Evolutionary conservation across 2,888 invertebrate genomes (phyloP).

Genomic region (Cataglyphis albicans): DNA sequence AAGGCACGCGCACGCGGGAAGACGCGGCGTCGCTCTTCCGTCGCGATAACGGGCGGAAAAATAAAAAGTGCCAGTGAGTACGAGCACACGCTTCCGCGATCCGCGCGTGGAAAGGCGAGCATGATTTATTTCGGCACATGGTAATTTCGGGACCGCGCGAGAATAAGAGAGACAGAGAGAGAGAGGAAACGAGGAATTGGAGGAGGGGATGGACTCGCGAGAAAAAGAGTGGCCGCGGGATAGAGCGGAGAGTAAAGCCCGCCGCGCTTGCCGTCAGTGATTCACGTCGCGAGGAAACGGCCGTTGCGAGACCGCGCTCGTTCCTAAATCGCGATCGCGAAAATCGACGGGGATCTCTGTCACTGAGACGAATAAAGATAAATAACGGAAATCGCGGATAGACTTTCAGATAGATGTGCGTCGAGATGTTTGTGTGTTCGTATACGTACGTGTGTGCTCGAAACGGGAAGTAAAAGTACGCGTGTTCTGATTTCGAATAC

Average conservation of each 20-base stretch:
- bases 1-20: neutral
- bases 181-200: neutral
- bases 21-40: slow-evolving; percentile 10
- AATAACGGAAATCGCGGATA: neutral
- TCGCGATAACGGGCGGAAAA: neutral
- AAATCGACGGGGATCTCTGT: too few species aligned
- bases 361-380: neutral
- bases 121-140: slow-evolving; percentile 43
- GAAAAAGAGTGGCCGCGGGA: slow-evolving; percentile 36
- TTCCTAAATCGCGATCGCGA: neutral
- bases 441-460: neutral
- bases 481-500: slow-evolving; percentile 33
- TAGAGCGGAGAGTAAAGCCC: slow-evolving; percentile 50
- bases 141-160: slow-evolving; percentile 25
- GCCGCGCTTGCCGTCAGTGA: slow-evolving; percentile 50
- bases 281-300: slow-evolving; percentile 35
- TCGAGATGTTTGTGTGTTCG: neutral
- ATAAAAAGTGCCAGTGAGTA: neutral
- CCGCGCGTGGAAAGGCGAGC: neutral
- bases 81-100: neutral
- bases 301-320: slow-evolving; percentile 2
- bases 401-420: neutral
- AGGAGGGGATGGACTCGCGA: slow-evolving; percentile 32
- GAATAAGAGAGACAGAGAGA: neutral
- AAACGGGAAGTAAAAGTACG: slow-evolving; percentile 37